Base-by-base conservation (phyloP, 2,797 vertebrate genomes). In the Crypturellus tataupa region DNA sequence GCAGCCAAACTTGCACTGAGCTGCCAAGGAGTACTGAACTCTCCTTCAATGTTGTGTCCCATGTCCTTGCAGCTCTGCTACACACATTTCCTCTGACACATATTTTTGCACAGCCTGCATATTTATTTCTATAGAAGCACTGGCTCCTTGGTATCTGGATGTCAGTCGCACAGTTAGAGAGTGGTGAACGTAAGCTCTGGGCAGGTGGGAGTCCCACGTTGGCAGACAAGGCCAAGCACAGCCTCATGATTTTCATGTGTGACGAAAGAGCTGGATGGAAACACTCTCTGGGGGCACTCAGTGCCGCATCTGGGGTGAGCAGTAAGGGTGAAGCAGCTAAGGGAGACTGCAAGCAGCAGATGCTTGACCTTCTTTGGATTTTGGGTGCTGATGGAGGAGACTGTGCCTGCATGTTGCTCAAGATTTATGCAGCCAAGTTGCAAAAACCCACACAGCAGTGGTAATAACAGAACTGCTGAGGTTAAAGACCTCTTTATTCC, bases 201-300 rank as follows among this genome's bases (percentile, higher is more conserved):
- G 49, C 37, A 10, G 40, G 40, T 40, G 17, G 63, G 24, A 10
- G 20, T 10, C 17, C 20, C 1, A 0, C 46, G 8, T 7, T 60
- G 25, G 27, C 53, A 55, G 53, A 55, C 29, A 55, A 31, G 53
- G 29, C 29, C 29, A 55, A 31, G 53, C n/a, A 20, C 9, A 14
- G 33, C n/a, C n/a, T 49, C 5, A 0, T 6, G 33, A 8, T 62
- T 37, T 29, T n/a, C 18, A 18, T 12, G 73, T 37, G 62, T 4
- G 49, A 12, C 6, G 23, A 62, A 46, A 18, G 7, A 67, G 53
- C 3, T 2, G 62, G 70, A 25, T 17, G 29, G 49, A 69, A 58
- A 29, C 23, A 24, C 12, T 13, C 24, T 25, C 23, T 9, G 44
- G n/a, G 5, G 58, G 35, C 1, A 0, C 63, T 69, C 39, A 51